Evolutionary conservation across 1,140 invertebrate genomes (phyloP).

Genomic region (Penaeus japonicus): DNA sequence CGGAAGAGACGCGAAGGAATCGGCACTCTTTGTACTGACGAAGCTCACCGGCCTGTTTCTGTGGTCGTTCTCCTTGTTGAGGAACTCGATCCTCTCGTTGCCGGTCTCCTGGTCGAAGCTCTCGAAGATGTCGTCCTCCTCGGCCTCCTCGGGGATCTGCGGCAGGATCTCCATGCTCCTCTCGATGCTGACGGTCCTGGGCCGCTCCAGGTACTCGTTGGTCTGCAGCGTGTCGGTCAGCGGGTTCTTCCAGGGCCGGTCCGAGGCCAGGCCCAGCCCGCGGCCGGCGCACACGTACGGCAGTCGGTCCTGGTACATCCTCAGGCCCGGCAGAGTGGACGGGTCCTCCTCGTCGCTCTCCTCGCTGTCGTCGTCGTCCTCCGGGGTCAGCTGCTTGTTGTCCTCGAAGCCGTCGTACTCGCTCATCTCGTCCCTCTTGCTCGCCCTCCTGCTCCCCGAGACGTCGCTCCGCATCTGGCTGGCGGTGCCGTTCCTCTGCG

Average conservation of each 20-base stretch:
- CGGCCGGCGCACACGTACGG: neutral
- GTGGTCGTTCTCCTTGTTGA: slow-evolving; percentile 29
- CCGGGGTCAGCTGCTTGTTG: slow-evolving; percentile 20
- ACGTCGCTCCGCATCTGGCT: no score
- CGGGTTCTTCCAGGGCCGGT: slow-evolving; percentile 35
- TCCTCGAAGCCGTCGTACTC: no score
- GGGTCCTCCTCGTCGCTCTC: slow-evolving; percentile 34
- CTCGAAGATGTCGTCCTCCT: slow-evolving; percentile 37
- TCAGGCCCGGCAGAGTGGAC: neutral
- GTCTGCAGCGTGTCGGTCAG: slow-evolving; percentile 30
- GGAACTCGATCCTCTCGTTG: slow-evolving; percentile 33
- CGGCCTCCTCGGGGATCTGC: slow-evolving; percentile 37
- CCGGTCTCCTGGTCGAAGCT: slow-evolving; percentile 31
- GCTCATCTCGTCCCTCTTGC: no score
- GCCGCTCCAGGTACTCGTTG: slow-evolving; percentile 42
- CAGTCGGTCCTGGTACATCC: neutral
- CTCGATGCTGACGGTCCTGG: slow-evolving; percentile 39
- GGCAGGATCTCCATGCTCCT: slow-evolving; percentile 44
- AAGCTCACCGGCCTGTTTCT: slow-evolving; percentile 38
- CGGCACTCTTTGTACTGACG: slow-evolving; percentile 35
- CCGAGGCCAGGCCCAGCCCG: neutral
- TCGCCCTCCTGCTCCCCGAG: no score
- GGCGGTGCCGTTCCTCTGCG: no score
- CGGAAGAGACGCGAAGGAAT: slow-evolving; percentile 15
- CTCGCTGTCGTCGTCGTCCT: slow-evolving; percentile 36